Percentiles rank a stretch among this genome's conserved stretches.
Conservation (phyloP, 2,888 invertebrate species). For the Macaria notata region DNA sequence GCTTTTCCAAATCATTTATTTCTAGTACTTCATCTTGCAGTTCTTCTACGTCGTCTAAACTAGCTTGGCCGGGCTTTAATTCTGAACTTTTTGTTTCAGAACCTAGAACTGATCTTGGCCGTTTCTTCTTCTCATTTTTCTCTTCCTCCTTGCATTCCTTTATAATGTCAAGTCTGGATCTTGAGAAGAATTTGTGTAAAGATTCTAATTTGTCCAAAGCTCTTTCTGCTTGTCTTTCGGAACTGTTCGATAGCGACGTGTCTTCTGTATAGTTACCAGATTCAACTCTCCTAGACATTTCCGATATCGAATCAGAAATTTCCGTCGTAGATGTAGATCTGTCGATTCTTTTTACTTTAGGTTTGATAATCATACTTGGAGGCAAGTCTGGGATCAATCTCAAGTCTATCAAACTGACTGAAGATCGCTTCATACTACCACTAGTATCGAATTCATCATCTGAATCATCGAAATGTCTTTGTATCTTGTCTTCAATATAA, state of each 20-base stretch:
- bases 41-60: constrained; percentile 74
- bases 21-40: constrained; percentile 55
- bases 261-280: constrained; percentile 72
- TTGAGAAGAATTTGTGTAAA: constrained; percentile 69
- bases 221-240: constrained; percentile 60
- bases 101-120: constrained; percentile 26
- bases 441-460: constrained; percentile 68
- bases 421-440: constrained; percentile 56
- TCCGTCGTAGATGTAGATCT: constrained; percentile 74
- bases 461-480: constrained; percentile 54
- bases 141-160: constrained; percentile 68
- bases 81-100: constrained; percentile 36
- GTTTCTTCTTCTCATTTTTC: constrained; percentile 23
- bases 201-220: constrained; percentile 72
- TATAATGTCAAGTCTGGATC: constrained; percentile 72
- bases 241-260: constrained; percentile 54
- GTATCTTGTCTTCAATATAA: constrained; percentile 64
- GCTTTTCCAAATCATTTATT: constrained; percentile 14
- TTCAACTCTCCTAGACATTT: constrained; percentile 61
- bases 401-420: constrained; percentile 71
- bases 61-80: constrained; percentile 62
- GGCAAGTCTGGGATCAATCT: constrained; percentile 72
- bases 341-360: constrained; percentile 64
- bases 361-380: constrained; percentile 68
- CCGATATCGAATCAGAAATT: constrained; percentile 65